Evolutionary conservation across 2,797 vertebrate genomes (phyloP).

Genomic region (Melanotaenia trifasciata): DNA sequence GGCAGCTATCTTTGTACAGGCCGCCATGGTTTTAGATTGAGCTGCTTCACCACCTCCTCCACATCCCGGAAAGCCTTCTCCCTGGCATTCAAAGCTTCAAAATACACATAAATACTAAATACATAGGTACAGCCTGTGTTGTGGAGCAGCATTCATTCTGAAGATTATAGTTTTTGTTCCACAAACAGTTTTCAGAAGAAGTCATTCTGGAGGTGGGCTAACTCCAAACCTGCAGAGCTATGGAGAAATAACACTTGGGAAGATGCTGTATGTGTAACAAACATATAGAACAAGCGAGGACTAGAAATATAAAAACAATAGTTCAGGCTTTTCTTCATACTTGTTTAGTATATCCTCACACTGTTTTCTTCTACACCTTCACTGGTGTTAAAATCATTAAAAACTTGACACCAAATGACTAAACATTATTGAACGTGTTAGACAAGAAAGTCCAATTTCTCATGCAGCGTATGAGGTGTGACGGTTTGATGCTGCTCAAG

Average conservation of each 20-base stretch:
- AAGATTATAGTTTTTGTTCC: constrained; percentile 64
- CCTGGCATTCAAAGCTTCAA: constrained; percentile 28
- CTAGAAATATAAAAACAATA: constrained; percentile 25
- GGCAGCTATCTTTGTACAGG: constrained; percentile 51
- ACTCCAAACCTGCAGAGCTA: constrained; percentile 18
- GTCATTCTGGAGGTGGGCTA: constrained; percentile 31
- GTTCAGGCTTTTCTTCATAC: neutral
- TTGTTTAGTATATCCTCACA: neutral
- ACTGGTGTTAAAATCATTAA: neutral
- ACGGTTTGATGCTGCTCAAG: too few species aligned
- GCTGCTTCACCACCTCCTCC: constrained; percentile 54
- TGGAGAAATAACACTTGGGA: constrained; percentile 23
- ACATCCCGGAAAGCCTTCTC: constrained; percentile 46
- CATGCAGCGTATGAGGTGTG: too few species aligned
- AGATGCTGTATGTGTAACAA: constrained; percentile 19
- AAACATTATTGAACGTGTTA: neutral
- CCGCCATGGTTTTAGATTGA: constrained; percentile 39
- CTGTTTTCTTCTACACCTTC: neutral
- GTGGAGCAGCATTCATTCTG: constrained; percentile 48
- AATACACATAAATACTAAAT: constrained; percentile 50
- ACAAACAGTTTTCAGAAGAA: constrained; percentile 61
- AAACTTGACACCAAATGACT: neutral
- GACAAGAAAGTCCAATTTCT: neutral
- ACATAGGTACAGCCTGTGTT: constrained; percentile 27
- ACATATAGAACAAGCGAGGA: constrained; percentile 17